Base-by-base conservation (phyloP, 2,888 invertebrate species). In the Crepidodera aurea region DNA sequence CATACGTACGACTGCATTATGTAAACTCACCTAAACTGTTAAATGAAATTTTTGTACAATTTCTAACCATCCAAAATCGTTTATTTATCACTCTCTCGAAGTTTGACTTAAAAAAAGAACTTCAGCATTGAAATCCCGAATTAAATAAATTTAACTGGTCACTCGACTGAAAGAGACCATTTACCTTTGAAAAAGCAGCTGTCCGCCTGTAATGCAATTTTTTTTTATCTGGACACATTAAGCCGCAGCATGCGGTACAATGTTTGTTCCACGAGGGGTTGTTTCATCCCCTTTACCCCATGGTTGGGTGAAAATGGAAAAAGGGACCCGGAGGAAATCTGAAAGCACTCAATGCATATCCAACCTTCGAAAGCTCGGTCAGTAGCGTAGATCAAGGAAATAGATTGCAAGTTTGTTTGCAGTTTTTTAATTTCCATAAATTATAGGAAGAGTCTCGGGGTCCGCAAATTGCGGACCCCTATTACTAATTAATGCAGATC, bases 141-240 rank as follows among this genome's bases (percentile, higher is more conserved):
- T 27, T 6, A 27, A 27, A 27, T 27, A 7, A 27, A 27, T 27
- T 27, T 27, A 27, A 7, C 4, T 4, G 7, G 7, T 6, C 5
- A 27, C 27, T 7, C 27, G 7, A 4, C 5, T 32, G 10, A 32
- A 32, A 32, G 22, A 3, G 32, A 32, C 10, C 32, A 32, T 5
- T 32, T 32, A 5, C 8, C 32, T 3, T 32, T n/a, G 12, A 32
- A 8, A 32, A n/a, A 8, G 10, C 32, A 32, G 4, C 32, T 32
- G 32, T 32, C 32, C 10, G 8, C 10, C 32, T n/a, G 32, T 10
- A 32, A 32, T 10, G 32, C 10, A 32, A 32, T 32, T 32, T 32
- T 37, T 37, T 37, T 37, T 37, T 37, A 37, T 37, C 13, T 37
- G 15, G 37, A 12, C 13, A 37, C 37, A 37, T 37, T 37, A 37